Conservation (phyloP, 2,888 invertebrate species). For the Cataglyphis albicans region DNA sequence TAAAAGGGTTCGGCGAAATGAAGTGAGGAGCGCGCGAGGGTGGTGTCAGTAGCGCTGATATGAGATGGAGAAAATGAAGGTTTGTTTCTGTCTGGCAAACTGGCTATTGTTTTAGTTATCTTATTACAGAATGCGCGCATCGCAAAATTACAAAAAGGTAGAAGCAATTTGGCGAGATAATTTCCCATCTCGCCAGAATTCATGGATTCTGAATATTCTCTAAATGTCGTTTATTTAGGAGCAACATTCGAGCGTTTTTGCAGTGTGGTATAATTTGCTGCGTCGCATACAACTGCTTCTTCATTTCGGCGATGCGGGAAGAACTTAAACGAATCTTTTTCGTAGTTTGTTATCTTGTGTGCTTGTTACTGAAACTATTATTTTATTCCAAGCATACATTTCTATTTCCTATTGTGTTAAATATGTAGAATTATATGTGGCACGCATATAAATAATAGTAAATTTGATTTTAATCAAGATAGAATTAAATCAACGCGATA, state of each 20-base stretch:
- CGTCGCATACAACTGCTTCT: background rate
- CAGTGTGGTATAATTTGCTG: background rate
- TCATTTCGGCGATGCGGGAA: background rate
- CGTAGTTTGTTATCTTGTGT: background rate
- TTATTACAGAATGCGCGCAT: slow-evolving; percentile 29
- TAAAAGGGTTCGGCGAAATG: slow-evolving; percentile 17
- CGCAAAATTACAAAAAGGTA: slow-evolving; percentile 36
- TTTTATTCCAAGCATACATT: background rate
- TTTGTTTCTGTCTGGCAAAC: slow-evolving; percentile 30
- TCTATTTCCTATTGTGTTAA: background rate
- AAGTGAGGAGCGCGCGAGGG: background rate
- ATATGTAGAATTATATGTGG: background rate
- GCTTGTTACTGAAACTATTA: background rate
- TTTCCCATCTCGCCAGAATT: slow-evolving; percentile 11
- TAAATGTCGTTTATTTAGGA: slow-evolving; percentile 9
- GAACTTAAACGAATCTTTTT: slow-evolving; percentile 5
- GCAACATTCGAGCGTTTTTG: slow-evolving; percentile 1
- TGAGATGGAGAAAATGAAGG: slow-evolving; percentile 41
- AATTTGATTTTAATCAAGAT: background rate
- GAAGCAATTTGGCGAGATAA: slow-evolving; percentile 29
- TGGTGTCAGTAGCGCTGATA: slow-evolving; percentile 29
- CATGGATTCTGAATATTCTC: slow-evolving; percentile 43
- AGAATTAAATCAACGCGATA: background rate
- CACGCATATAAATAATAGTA: background rate
- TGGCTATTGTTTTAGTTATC: slow-evolving; percentile 47